A percentile compares a stretch with the other conserved stretches of the same genome.
These are phyloP conservation scores for Gryllus bimaculatus DNA, from an alignment of 1,140 invertebrate species.

Conservation along the genomic window DNA sequence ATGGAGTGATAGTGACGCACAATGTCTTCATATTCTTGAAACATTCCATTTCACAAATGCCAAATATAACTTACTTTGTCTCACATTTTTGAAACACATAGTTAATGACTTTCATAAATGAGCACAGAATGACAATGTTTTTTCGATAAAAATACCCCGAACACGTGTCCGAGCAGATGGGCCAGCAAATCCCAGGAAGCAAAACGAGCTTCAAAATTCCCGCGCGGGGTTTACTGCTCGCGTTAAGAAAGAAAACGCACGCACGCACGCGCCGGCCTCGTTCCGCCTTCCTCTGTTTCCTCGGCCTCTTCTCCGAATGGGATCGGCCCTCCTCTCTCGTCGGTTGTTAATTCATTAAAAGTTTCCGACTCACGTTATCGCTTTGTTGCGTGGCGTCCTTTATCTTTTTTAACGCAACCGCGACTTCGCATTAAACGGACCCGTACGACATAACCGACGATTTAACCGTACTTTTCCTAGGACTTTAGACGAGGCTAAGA, in stretches of 20 bases:
- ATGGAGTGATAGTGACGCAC: too few species aligned
- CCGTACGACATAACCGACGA: background rate
- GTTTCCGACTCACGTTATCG: background rate
- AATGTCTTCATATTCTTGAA: too few species aligned
- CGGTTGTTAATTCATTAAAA: background rate
- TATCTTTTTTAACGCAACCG: background rate
- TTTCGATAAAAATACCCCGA: too few species aligned
- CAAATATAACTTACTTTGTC: too few species aligned
- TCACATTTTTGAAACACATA: too few species aligned
- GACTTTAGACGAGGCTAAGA: background rate
- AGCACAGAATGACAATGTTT: too few species aligned
- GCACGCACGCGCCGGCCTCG: background rate
- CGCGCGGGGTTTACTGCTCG: background rate
- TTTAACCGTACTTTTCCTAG: background rate
- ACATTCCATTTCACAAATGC: too few species aligned
- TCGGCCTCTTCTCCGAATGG: background rate
- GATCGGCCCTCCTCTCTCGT: background rate
- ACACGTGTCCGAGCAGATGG: too few species aligned
- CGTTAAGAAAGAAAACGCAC: background rate
- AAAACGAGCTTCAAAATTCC: background rate
- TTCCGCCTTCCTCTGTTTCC: background rate
- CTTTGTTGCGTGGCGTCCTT: background rate
- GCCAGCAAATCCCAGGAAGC: too few species aligned
- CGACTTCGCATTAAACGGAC: background rate
- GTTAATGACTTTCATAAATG: too few species aligned